Evolutionary conservation across 1,140 invertebrate species (phyloP).

Genomic region (Halesus radiatus): DNA sequence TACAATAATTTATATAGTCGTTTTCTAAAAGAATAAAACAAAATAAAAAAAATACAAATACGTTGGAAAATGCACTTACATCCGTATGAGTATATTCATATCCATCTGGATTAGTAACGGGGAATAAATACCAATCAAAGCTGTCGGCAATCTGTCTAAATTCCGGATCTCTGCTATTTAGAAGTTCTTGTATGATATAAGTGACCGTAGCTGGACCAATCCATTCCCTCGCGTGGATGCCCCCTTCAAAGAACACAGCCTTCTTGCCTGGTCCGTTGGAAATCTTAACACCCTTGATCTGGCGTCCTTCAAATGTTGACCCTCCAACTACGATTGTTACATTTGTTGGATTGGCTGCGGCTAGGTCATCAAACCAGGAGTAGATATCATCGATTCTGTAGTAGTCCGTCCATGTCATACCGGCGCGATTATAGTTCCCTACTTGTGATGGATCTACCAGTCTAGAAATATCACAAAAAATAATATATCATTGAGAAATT

Average conservation of each 20-base stretch:
- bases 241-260: constrained; percentile 73
- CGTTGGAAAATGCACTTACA: constrained; percentile 64
- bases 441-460: not conserved
- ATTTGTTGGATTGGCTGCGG: constrained; percentile 61
- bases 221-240: constrained; percentile 86
- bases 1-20: no score
- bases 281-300: constrained; percentile 75
- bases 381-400: constrained; percentile 68
- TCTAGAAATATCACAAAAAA: no score
- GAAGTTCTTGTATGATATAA: constrained; percentile 76
- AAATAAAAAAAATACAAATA: no score
- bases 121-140: constrained; percentile 75
- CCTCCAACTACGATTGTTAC: constrained; percentile 71
- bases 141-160: constrained; percentile 69
- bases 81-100: constrained; percentile 74
- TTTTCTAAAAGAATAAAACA: no score
- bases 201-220: constrained; percentile 79
- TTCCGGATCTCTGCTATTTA: constrained; percentile 65
- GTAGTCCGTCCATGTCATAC: constrained; percentile 66
- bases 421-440: not conserved
- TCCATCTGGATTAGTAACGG: constrained; percentile 78
- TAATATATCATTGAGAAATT: no score
- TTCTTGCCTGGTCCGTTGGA: constrained; percentile 62
- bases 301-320: constrained; percentile 71
- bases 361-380: constrained; percentile 66